These are phyloP conservation scores for Cyclargus thomasi DNA, from an alignment of 1,140 invertebrate species.

Conservation along the genomic window DNA sequence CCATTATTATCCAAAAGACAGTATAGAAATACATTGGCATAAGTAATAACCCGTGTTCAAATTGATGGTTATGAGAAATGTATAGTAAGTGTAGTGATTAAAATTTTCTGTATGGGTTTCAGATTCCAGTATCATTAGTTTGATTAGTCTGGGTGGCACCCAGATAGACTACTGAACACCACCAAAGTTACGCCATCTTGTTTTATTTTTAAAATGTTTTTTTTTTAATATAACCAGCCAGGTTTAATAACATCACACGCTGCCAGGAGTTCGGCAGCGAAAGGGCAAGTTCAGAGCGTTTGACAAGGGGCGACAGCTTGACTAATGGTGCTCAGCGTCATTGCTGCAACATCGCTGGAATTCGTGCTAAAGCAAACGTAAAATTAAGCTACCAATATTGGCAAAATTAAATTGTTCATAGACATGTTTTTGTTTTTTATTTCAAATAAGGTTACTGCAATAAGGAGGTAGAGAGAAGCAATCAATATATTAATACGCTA, in stretches of 20 bases:
- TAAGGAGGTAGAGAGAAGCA: background rate
- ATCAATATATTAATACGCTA: too few species aligned
- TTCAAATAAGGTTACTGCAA: background rate
- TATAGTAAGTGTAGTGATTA: too few species aligned
- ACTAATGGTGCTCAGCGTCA: constrained; percentile 55
- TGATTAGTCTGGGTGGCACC: too few species aligned
- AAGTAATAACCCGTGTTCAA: too few species aligned
- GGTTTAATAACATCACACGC: constrained; percentile 51
- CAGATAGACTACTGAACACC: too few species aligned
- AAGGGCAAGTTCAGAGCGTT: constrained; percentile 51
- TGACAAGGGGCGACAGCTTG: constrained; percentile 69
- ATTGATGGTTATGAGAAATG: too few species aligned
- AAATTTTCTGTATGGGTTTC: too few species aligned
- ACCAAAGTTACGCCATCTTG: background rate
- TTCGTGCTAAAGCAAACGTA: constrained; percentile 23
- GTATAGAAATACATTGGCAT: too few species aligned
- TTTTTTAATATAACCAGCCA: background rate
- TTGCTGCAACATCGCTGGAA: constrained; percentile 33
- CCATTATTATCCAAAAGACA: too few species aligned
- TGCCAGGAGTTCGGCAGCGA: constrained; percentile 37
- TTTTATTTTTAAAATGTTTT: background rate
- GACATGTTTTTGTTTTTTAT: background rate
- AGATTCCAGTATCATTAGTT: too few species aligned
- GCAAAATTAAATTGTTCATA: background rate
- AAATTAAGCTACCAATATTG: background rate